Percentiles rank a stretch among this genome's conserved stretches.
Evolutionary conservation across 2,113 vertebrate genomes (phyloP).

Genomic region (Leptobrachium leishanense): DNA sequence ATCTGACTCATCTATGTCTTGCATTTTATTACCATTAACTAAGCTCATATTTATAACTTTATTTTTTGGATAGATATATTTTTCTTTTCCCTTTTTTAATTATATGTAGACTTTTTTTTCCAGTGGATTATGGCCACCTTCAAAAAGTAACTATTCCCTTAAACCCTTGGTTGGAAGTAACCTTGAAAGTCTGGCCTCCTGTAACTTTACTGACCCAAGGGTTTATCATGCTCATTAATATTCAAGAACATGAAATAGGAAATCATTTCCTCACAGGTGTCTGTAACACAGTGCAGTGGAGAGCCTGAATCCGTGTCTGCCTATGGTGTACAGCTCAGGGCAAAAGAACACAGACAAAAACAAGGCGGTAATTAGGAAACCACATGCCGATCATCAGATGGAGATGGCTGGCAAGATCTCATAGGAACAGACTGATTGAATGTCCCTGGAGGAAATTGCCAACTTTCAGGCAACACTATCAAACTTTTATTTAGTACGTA

Average conservation of each 20-base stretch:
- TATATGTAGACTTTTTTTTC: too few species aligned
- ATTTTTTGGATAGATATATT: too few species aligned
- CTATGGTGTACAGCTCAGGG: constrained; percentile 34
- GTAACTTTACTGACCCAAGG: constrained; percentile 17
- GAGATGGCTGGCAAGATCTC: constrained; percentile 31
- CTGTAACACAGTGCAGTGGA: constrained; percentile 12
- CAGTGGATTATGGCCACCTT: constrained; percentile 7
- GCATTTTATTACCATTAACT: too few species aligned
- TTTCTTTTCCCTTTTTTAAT: too few species aligned
- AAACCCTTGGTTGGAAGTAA: not conserved
- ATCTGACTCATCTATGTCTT: too few species aligned
- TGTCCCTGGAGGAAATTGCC: constrained; percentile 17
- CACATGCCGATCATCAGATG: constrained; percentile 41
- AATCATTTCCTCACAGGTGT: constrained; percentile 41
- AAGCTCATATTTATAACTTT: too few species aligned
- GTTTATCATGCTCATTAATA: constrained; percentile 35
- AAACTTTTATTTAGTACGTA: too few species aligned
- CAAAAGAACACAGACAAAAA: constrained; percentile 37
- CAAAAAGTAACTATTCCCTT: not conserved
- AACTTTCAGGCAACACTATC: constrained; percentile 7
- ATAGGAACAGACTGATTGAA: constrained; percentile 9
- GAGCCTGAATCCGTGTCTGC: constrained; percentile 38
- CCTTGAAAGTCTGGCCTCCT: constrained; percentile 9
- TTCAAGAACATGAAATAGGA: constrained; percentile 24
- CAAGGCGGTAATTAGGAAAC: constrained; percentile 40